These are phyloP conservation scores for Protophormia terraenovae DNA, from an alignment of 2,888 invertebrate species.

Conservation along the genomic window DNA sequence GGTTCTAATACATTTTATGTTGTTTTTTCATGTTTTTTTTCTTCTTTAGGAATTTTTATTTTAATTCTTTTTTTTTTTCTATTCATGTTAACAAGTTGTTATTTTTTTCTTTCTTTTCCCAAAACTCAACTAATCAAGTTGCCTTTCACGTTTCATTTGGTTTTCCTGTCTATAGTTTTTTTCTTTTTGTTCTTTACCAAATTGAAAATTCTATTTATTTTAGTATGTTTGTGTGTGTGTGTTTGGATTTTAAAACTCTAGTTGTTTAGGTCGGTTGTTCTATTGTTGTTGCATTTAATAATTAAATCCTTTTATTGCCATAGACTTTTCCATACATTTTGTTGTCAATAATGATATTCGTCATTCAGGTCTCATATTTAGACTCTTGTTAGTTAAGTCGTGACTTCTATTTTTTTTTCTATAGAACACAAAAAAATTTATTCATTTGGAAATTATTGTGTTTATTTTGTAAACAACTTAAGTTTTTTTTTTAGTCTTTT, in stretches of 20 bases:
- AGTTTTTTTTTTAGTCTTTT: neutral
- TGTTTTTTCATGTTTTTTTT: neutral
- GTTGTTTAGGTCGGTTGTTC: slow-evolving; percentile 17
- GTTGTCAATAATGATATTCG: slow-evolving; percentile 53
- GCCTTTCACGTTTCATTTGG: slow-evolving; percentile 58
- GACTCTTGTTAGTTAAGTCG: slow-evolving; percentile 23
- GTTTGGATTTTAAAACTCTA: slow-evolving; percentile 15
- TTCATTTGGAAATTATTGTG: slow-evolving; percentile 44
- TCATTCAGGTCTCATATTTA: slow-evolving; percentile 42
- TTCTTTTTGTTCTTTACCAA: slow-evolving; percentile 3
- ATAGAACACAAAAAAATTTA: too few relatives aligned
- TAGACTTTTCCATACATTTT: slow-evolving; percentile 34
- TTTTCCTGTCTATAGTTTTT: slow-evolving; percentile 54
- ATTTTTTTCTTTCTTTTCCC: slow-evolving; percentile 15
- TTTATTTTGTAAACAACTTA: slow-evolving; percentile 9
- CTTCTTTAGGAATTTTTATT: neutral
- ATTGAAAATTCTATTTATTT: slow-evolving; percentile 53
- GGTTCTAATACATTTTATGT: too few relatives aligned
- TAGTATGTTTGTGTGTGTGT: neutral
- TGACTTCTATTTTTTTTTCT: slow-evolving; percentile 48
- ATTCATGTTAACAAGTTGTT: slow-evolving; percentile 52
- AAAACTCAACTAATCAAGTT: slow-evolving; percentile 62
- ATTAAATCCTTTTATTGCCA: slow-evolving; percentile 68
- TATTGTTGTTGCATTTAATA: slow-evolving; percentile 66
- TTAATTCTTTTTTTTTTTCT: slow-evolving; percentile 10